Evolutionary conservation across 2,797 vertebrate genomes (phyloP), one percentile per base, ranked within the genome.

Genomic region (Brachyrhaphis roseni): DNA sequence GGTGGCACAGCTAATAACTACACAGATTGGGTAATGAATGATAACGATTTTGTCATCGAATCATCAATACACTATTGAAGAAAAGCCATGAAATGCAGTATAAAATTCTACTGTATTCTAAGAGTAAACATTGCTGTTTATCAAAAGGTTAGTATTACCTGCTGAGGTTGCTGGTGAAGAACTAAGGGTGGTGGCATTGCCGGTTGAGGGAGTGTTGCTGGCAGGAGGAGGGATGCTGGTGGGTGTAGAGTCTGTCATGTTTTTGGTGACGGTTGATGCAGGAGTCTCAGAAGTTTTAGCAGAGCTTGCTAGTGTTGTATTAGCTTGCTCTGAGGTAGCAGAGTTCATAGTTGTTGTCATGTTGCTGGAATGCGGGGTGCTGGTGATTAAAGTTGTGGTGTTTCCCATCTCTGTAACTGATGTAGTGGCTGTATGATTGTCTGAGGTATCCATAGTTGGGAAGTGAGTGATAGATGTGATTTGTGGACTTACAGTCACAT

Each of bases 121-220:
- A 71, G 36, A 82, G 81, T 76, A 87, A 43, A 88, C 36, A 89
- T 77, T 43, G 13, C 7, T 75, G 13, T 13, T 75, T 10, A 55
- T 74, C 51, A 82, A 49, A 72, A 53, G 55, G 31, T 80, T 55
- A 76, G 82, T 80, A 85, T 80, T 93, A 94, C 93, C 92, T 94
- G 80, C 80, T 71, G 90, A 47, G 82, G 83, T 85, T 76, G 87
- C 8, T 89, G 91, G 57, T 86, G 92, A 83, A 83, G 90, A 78
- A 80, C 74, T 88, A 83, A 57, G 75, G 80, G 79, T 88, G 78
- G 82, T 87, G 74, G 76, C 71, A 74, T 70, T 75, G 91, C 86
- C 90, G 78, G 46, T 77, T n/a, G 82, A 72, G 80, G 62, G 8
- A 80, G 20, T 6, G n/a, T 80, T 87, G 71, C 8, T 76, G 82